phyloP scores from a whole-genome alignment of 1,140 invertebrate genomes.

The Cotesia typhae region DNA sequence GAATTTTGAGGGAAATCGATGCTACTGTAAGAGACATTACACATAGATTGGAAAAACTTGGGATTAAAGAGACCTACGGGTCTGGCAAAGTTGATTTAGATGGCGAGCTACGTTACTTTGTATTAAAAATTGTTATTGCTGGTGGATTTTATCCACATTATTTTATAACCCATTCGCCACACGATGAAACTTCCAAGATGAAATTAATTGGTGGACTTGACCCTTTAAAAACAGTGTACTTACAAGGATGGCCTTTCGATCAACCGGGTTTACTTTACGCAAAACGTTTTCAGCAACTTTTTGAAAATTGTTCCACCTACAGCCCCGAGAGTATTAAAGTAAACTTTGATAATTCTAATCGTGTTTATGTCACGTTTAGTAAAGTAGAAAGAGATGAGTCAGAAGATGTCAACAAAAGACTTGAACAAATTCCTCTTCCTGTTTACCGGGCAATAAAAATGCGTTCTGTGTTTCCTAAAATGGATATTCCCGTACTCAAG shows the following conservation, averaged over 20 bases:
- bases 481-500: slow-evolving; percentile 66
- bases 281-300: slow-evolving; percentile 67
- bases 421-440: slow-evolving; percentile 72
- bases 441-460: slow-evolving; percentile 85
- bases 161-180: slow-evolving; percentile 70
- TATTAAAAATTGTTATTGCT: slow-evolving; percentile 73
- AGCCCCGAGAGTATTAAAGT: slow-evolving; percentile 66
- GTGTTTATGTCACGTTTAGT: slow-evolving; percentile 72
- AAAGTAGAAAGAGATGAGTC: slow-evolving; percentile 46
- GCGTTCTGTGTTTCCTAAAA: slow-evolving; percentile 66
- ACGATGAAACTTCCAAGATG: slow-evolving; percentile 69
- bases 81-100: slow-evolving; percentile 57
- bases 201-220: slow-evolving; percentile 75
- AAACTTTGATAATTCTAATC: slow-evolving; percentile 69
- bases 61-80: slow-evolving; percentile 63
- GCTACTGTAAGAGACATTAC: slow-evolving; percentile 77
- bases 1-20: slow-evolving; percentile 77
- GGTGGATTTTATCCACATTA: slow-evolving; percentile 90
- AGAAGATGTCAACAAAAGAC: slow-evolving; percentile 56
- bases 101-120: slow-evolving; percentile 65
- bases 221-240: slow-evolving; percentile 79
- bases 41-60: slow-evolving; percentile 67
- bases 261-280: slow-evolving; percentile 80
- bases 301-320: slow-evolving; percentile 56
- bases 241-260: slow-evolving; percentile 74